Evolutionary conservation across 2,888 invertebrate genomes (phyloP), one percentile per base, ranked within the genome.

Genomic region (Apamea monoglypha): DNA sequence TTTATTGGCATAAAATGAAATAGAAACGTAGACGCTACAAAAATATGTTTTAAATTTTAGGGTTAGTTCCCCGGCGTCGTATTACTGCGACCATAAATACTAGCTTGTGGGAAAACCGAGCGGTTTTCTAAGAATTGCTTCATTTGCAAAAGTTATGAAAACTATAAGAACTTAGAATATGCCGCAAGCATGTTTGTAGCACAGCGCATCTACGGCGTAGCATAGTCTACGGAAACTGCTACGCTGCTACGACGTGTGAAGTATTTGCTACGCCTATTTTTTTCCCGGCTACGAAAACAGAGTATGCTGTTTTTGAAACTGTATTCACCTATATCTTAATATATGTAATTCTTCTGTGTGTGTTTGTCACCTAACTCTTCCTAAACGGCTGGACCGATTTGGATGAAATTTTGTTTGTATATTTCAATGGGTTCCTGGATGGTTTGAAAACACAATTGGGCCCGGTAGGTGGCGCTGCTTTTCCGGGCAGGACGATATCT

Each of bases 11-110:
- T 82, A 88, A 86, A 79, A 78, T 74, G 69, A 74, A 87, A 88
- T 83, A 75, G 76, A 79, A 83, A 77, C 36, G 66, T 77, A 87
- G 89, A 86, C 80, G 84, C 78, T 73, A 88, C 86, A 86, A 86
- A 84, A 73, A 74, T 72, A 76, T 73, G 63, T 76, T 87, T 78
- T 53, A 76, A 83, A 76, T 78, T 88, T 86, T 61, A 70, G 84
- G 69, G 78, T 83, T 85, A 78, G 73, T 61, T 80, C 53, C 67
- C 12, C 44, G 68, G 59, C 76, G 68, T 72, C 40, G 56, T 77
- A 85, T 80, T 78, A 80, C 76, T 67, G 71, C 68, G 63, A 63
- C 66, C 59, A 80, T 88, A 86, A 88, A 86, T 77, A 78, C 56
- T n/a, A 61, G 66, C 12, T 68, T 73, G 68, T 66, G 74, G 66